phyloP scores from a whole-genome alignment of 1,140 invertebrate genomes.

The Eurosta solidaginis region DNA sequence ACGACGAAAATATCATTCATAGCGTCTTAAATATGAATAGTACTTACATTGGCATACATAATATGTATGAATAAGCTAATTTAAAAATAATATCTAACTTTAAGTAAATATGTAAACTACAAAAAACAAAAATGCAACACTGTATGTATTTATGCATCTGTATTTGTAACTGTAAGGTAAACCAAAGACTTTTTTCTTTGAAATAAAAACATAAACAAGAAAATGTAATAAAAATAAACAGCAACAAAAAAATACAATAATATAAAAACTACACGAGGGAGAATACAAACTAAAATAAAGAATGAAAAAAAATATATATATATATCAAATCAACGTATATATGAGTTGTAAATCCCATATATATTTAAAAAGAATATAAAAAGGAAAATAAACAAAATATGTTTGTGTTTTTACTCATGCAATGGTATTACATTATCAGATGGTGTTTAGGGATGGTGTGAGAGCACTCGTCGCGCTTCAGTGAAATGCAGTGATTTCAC shows the following conservation, averaged over 20 bases:
- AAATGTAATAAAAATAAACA: constrained; percentile 6
- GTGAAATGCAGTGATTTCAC: not conserved
- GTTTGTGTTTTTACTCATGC: constrained; percentile 9
- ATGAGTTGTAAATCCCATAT: constrained; percentile 24
- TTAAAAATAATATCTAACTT: not conserved
- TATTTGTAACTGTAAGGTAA: constrained; percentile 30
- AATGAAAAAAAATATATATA: not conserved
- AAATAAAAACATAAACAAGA: constrained; percentile 18
- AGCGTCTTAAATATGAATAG: too few relatives aligned
- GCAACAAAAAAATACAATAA: not conserved
- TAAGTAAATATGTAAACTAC: not conserved
- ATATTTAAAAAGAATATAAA: constrained; percentile 7
- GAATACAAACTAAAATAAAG: constrained; percentile 11
- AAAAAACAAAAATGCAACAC: not conserved
- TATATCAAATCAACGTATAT: constrained; percentile 8
- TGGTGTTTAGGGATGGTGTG: too few relatives aligned
- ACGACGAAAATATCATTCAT: too few relatives aligned
- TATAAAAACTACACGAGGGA: constrained; percentile 14
- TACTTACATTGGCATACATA: not conserved
- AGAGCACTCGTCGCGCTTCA: too few relatives aligned
- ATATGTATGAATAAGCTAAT: not conserved
- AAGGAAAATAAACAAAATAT: constrained; percentile 10
- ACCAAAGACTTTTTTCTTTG: constrained; percentile 36
- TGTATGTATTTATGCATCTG: constrained; percentile 26
- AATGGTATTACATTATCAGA: not conserved